Base-by-base conservation (phyloP, 2,113 vertebrate genomes). In the Typhlomys cinereus region DNA sequence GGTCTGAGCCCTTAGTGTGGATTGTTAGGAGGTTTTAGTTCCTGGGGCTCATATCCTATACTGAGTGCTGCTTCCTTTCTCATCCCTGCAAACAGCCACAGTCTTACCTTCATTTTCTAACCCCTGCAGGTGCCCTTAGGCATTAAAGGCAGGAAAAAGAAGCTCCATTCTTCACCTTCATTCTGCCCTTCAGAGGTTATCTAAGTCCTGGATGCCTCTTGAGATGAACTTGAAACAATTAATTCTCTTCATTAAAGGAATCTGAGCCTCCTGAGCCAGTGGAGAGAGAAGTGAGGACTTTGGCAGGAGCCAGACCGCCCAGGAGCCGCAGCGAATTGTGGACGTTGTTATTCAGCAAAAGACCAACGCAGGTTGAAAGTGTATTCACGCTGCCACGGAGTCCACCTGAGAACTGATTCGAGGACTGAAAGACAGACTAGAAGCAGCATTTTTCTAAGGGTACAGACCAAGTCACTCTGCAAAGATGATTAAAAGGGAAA, bases 171-270 rank as follows among this genome's bases (percentile, higher is more conserved):
- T 69, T n/a, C 7, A n/a, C 36, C 46, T 23, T 10, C 74, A 48
- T 36, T 31, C 39, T 80, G 14, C 23, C 29, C 14, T 69, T 79
- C 54, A 84, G 86, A 54, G 20, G 11, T 85, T 71, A 70, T 34
- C 50, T 64, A 82, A 81, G 67, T 76, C 17, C 70, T 75, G 41
- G 57, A 75, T 84, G 84, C 57, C n/a, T 93, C 85, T 85, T 27
- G 54, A 67, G 39, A 41, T 25, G 71, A 85, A 70, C 48, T 57
- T 20, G 50, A 83, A 69, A 54, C 2, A 71, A 76, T 66, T 67
- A 87, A 78, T 62, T 92, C 90, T 92, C 80, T 46, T 46, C 66
- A 79, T 74, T 82, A 34, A 62, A 89, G 61, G 18, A 81, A 15
- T 64, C 23, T 69, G 57, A 41, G 4, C 8, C n/a, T 88, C 64